phyloP scores from a whole-genome alignment of 2,888 invertebrate genomes.

The Nomada ferruginata region DNA sequence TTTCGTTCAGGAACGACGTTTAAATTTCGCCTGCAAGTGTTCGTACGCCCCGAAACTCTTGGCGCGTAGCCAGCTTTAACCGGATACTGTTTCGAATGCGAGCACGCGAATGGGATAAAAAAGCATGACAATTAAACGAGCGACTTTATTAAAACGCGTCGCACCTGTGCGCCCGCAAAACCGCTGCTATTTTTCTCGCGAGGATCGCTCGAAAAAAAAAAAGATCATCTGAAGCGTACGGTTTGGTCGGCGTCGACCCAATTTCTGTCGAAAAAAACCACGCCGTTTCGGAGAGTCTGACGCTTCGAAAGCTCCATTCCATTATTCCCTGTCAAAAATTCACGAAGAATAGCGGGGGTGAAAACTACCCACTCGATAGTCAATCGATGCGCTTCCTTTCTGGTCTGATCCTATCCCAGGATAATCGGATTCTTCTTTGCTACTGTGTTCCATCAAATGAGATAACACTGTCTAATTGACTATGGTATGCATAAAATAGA shows the following conservation, averaged over 20 bases:
- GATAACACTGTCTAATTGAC: too few relatives aligned
- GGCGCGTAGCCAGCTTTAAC: conserved; percentile 25
- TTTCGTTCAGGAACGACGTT: conserved; percentile 22
- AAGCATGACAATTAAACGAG: conserved; percentile 60
- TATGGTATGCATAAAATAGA: not conserved
- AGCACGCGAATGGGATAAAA: conserved; percentile 33
- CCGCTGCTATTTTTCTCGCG: conserved; percentile 35
- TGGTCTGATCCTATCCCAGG: not conserved
- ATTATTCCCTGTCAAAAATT: conserved; percentile 17
- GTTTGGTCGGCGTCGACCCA: conserved; percentile 23
- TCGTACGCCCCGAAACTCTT: conserved; percentile 14
- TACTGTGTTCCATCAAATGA: too few relatives aligned
- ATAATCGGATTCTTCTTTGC: too few relatives aligned
- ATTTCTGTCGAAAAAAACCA: conserved; percentile 17
- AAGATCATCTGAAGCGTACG: conserved; percentile 7
- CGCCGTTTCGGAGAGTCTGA: not conserved
- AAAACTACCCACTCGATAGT: not conserved
- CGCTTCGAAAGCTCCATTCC: not conserved
- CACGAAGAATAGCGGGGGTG: not conserved
- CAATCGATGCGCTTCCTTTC: not conserved
- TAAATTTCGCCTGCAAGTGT: conserved; percentile 23
- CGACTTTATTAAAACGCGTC: conserved; percentile 63
- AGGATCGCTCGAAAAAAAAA: conserved; percentile 11
- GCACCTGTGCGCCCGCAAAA: conserved; percentile 49
- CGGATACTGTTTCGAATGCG: conserved; percentile 21